Percentiles rank a stretch among this genome's conserved stretches.
Evolutionary conservation across 2,113 vertebrate species (phyloP).

Genomic region (Eupsittula cactorum): DNA sequence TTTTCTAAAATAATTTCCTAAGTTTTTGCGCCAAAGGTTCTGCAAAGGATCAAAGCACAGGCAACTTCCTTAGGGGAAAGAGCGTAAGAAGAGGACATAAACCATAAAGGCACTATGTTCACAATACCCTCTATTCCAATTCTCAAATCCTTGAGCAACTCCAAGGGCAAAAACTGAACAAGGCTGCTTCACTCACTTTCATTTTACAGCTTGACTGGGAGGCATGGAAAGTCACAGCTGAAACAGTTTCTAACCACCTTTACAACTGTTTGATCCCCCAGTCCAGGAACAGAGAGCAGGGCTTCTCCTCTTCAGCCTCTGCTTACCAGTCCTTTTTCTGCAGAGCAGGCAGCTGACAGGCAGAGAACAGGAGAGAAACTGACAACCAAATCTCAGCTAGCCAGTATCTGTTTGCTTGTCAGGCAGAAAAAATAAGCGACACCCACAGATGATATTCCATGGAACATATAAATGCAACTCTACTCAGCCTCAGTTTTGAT

Average conservation of each 20-base stretch:
- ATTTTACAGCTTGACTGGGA: background rate
- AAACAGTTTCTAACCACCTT: background rate
- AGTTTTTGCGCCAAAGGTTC: background rate
- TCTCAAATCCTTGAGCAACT: background rate
- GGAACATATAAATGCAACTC: background rate
- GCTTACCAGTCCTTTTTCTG: background rate
- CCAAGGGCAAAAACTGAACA: background rate
- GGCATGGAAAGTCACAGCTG: background rate
- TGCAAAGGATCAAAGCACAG: background rate
- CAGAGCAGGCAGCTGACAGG: background rate
- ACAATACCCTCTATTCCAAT: background rate
- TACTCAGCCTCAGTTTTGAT: background rate
- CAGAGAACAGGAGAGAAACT: background rate
- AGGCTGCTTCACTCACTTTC: background rate
- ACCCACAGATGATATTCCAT: background rate
- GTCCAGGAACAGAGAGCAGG: background rate
- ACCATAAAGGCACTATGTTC: background rate
- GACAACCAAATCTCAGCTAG: background rate
- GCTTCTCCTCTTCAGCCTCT: background rate
- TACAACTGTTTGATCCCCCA: background rate
- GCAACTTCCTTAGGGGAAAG: background rate
- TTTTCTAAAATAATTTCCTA: background rate
- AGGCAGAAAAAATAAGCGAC: background rate
- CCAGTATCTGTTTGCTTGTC: background rate
- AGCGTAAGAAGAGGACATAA: background rate